Percentiles rank a stretch among this genome's conserved stretches.
These are phyloP conservation scores for Drosophila bifasciata DNA, from an alignment of 1,140 invertebrate genomes.

Conservation along the genomic window DNA sequence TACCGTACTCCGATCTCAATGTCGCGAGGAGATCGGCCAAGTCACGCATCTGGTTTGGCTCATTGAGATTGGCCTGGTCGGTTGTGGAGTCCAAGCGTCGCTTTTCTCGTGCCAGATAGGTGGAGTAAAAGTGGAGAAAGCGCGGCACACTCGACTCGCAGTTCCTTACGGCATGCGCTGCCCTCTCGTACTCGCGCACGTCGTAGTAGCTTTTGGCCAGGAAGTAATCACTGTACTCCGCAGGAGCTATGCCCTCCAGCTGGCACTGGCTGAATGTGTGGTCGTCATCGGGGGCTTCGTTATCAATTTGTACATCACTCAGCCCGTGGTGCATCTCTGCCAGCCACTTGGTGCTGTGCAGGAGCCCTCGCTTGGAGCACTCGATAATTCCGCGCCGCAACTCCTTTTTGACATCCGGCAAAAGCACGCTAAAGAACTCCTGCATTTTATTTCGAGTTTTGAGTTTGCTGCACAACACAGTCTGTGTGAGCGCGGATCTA, in stretches of 20 bases:
- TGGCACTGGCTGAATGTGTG: constrained; percentile 66
- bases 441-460: constrained; percentile 37
- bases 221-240: constrained; percentile 90
- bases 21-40: constrained; percentile 86
- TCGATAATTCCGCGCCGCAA: constrained; percentile 77
- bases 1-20: constrained; percentile 86
- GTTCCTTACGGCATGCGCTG: constrained; percentile 92
- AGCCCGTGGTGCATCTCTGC: constrained; percentile 92
- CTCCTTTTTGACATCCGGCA: constrained; percentile 76
- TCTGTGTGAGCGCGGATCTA: too few relatives aligned
- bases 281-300: constrained; percentile 80
- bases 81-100: constrained; percentile 93
- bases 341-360: constrained; percentile 90
- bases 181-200: constrained; percentile 95
- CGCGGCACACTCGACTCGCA: constrained; percentile 87
- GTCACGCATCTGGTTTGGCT: constrained; percentile 86
- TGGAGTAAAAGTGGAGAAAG: constrained; percentile 94
- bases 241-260: constrained; percentile 81
- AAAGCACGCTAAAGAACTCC: constrained; percentile 68
- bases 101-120: constrained; percentile 95
- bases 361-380: constrained; percentile 76
- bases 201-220: constrained; percentile 96
- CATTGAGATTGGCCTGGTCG: constrained; percentile 89
- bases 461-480: too few relatives aligned
- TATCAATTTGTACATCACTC: constrained; percentile 87